Evolutionary conservation across 2,888 invertebrate genomes (phyloP), one percentile per base, ranked within the genome.

Genomic region (Sthenelais limicola): DNA sequence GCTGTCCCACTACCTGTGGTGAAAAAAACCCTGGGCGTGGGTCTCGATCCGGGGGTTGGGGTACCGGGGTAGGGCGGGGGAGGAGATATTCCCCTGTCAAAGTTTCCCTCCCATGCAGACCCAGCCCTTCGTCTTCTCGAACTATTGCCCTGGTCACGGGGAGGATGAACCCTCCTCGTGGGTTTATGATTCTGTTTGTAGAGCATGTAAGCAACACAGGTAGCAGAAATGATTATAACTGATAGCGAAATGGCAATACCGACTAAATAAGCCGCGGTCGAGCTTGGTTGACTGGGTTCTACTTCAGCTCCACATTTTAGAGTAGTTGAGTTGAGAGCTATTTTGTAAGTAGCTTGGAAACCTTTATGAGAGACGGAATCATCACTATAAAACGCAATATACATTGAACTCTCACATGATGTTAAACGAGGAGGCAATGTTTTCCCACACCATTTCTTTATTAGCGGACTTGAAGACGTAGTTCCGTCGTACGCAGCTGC

Each of bases 181-280:
- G 52, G 52, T 30, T 52, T 52, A 15, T 52, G 24, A 15, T 52
- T 52, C 52, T 52, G 52, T 12, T 52, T 52, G 26, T 28, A 52
- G n/a, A 52, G n/a, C 21, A 24, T 24, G 15, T 30, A 52, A 15
- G 24, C 52, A 52, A 52, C 24, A n/a, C 24, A 21, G 21, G 30
- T 12, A 24, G 28, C 24, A 3, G 52, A 26, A 3, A 52, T 12
- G 3, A 52, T 3, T 26, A 24, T 24, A 30, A 52, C 15, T 3
- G 28, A 26, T 5, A 30, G 12, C 3, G 52, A 52, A 15, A 52
- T 52, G 26, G 28, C 24, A 15, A 52, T 52, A 2, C 21, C 52
- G 28, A 24, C 26, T 7, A 52, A 28, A 30, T 52, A 52, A 3
- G n/a, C 26, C 3, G n/a, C 52, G 2, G 52, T 26, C 3, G 52